A percentile compares a stretch with the other conserved stretches of the same genome.
Conservation (phyloP, 1,140 invertebrate genomes). For the Drosophila truncata region DNA sequence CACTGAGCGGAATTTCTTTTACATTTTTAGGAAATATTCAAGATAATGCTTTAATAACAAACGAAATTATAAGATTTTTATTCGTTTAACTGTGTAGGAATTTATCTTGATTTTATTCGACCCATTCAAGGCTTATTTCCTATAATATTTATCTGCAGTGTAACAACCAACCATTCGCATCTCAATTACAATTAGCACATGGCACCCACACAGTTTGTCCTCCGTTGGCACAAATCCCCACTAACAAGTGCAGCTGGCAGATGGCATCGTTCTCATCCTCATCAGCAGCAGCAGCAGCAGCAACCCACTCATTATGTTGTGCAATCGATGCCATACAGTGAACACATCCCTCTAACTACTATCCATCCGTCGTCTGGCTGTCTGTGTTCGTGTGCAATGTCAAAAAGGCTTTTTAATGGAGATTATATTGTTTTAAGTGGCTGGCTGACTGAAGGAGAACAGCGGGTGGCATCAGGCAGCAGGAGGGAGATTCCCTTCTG, state of each 20-base stretch:
- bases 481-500: constrained; percentile 31
- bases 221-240: constrained; percentile 45
- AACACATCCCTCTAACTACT: constrained; percentile 25
- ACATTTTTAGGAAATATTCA: accelerated
- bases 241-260: constrained; percentile 26
- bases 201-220: constrained; percentile 47
- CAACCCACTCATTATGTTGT: constrained; percentile 55
- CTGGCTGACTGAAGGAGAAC: constrained; percentile 43
- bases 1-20: constrained; percentile 14
- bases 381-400: constrained; percentile 64
- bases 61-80: neutral
- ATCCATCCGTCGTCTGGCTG: constrained; percentile 5
- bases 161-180: constrained; percentile 40
- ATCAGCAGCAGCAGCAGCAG: constrained; percentile 1
- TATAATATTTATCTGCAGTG: constrained; percentile 7
- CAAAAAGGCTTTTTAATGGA: constrained; percentile 83
- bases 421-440: constrained; percentile 84
- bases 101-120: neutral
- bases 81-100: neutral
- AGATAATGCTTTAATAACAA: neutral
- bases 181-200: constrained; percentile 65
- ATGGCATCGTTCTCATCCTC: constrained; percentile 6
- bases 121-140: no score
- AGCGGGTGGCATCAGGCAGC: neutral
- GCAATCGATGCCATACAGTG: constrained; percentile 53